Percentiles rank a stretch among this genome's conserved stretches.
Evolutionary conservation across 2,797 vertebrate genomes (phyloP).

Genomic region (Novumbra hubbsi): DNA sequence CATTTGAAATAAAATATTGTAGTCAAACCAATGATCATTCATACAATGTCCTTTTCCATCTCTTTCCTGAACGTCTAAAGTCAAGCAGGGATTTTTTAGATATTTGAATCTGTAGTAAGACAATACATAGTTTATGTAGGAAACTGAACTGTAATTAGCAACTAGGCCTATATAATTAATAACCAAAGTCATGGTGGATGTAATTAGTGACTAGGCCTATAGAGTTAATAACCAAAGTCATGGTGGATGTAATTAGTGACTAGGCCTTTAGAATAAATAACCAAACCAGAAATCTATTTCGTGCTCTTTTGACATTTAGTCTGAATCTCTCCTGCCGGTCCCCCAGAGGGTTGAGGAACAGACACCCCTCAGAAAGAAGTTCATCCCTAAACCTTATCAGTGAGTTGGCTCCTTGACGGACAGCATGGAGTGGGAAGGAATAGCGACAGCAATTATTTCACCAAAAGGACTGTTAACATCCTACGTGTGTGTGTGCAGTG

Average conservation of each 20-base stretch:
- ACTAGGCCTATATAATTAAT: no score
- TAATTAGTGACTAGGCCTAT: no score
- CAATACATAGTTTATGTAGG: not conserved
- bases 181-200: not conserved
- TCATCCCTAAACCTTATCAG: slow-evolving; percentile 11
- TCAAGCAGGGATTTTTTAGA: not conserved
- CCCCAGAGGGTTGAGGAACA: slow-evolving; percentile 6
- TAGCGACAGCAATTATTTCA: not conserved
- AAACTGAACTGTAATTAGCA: not conserved
- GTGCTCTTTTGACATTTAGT: not conserved
- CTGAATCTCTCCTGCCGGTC: not conserved
- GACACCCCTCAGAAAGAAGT: not conserved
- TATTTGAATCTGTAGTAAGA: not conserved
- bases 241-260: not conserved
- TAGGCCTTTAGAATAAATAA: not conserved
- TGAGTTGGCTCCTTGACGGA: not conserved
- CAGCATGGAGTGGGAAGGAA: not conserved
- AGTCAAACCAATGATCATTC: not conserved
- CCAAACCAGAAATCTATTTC: not conserved
- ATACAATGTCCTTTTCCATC: slow-evolving; percentile 3
- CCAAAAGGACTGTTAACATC: not conserved
- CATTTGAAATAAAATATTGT: not conserved
- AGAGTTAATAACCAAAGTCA: no score
- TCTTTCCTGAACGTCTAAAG: slow-evolving; percentile 3
- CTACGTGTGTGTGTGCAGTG: not conserved